A percentile compares a stretch with the other conserved stretches of the same genome.
Conservation (phyloP, 2,797 vertebrate species). For the Sebastes trivittatus region DNA sequence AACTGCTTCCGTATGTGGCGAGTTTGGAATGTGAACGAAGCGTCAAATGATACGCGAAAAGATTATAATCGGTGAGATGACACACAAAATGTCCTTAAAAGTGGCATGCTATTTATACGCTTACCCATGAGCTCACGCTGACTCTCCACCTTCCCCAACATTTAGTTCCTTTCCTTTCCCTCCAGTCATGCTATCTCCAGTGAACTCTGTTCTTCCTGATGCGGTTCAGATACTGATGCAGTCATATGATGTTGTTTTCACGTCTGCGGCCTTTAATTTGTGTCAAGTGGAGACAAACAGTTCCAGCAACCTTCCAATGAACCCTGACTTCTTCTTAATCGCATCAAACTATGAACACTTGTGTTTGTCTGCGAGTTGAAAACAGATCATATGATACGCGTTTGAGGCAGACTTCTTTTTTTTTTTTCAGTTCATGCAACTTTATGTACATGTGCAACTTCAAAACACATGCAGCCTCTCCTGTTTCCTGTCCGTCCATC, state of each 20-base stretch:
- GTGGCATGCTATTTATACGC: no score
- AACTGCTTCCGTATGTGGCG: background rate
- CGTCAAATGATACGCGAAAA: background rate
- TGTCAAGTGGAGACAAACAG: background rate
- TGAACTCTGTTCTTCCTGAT: constrained; percentile 15
- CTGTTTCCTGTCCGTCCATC: background rate
- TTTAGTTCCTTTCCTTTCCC: background rate
- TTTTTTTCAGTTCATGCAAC: background rate
- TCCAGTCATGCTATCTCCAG: background rate
- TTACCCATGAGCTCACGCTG: no score
- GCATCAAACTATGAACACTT: background rate
- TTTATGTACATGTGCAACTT: background rate
- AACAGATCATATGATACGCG: constrained; percentile 6
- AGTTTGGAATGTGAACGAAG: background rate
- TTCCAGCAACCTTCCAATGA: background rate
- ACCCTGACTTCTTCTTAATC: background rate
- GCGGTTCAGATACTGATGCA: background rate
- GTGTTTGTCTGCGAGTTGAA: background rate
- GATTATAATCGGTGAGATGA: no score
- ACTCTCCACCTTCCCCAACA: background rate
- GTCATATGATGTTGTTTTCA: constrained; percentile 56
- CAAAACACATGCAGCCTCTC: background rate
- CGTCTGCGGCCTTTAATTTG: constrained; percentile 10
- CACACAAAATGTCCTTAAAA: no score
- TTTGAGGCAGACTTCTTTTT: background rate